Base-by-base conservation (phyloP, 2,113 vertebrate species). In the Recurvirostra avosetta region DNA sequence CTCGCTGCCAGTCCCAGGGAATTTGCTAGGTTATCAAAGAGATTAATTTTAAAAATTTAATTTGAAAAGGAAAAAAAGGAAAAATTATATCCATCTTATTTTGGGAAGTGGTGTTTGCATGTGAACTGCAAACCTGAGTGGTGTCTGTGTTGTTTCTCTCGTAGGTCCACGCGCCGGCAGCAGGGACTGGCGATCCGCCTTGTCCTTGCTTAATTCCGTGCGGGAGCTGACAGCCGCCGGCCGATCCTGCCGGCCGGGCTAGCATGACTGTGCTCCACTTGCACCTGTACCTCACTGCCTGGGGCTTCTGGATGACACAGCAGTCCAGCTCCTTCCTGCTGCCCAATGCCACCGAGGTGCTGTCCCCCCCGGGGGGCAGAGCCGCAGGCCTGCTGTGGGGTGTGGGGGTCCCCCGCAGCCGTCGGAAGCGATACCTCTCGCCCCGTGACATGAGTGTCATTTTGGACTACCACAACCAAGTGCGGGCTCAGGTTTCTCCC, bases 381-480 rank as follows among this genome's bases (percentile, higher is more conserved):
- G 92, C 92, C 2, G 6, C 27, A 13, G 58, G 77, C 9, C 70
- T 92, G 19, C 86, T 45, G 23, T 65, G 94, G 53, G 94, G 70
- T 8, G n/a, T n/a, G 17, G 79, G 96, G 50, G 13, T 97, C 22
- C 94, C 98, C 23, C 97, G 90, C 34, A 85, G 91, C 95, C 98
- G 97, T 74, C 88, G 89, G 52, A 99, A 90, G 90, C 96, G 98
- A 30, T 79, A 97, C 80, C 97, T 99, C 95, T 99, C 99, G 50
- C 91, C 96, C 56, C 88, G 83, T 5, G 99, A 99, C 94, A 97
- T 99, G 97, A 98, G 74, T 0, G 67, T 96, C 3, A 96, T 99
- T 63, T 61, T 99, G 98, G 98, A 99, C 66, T 99, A 98, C 83
- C 99, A 99, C 95, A 99, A 99, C 98, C 97, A 97, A 50, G 98